Evolutionary conservation across 2,113 vertebrate species (phyloP).

Genomic region (Epinephelus moara): DNA sequence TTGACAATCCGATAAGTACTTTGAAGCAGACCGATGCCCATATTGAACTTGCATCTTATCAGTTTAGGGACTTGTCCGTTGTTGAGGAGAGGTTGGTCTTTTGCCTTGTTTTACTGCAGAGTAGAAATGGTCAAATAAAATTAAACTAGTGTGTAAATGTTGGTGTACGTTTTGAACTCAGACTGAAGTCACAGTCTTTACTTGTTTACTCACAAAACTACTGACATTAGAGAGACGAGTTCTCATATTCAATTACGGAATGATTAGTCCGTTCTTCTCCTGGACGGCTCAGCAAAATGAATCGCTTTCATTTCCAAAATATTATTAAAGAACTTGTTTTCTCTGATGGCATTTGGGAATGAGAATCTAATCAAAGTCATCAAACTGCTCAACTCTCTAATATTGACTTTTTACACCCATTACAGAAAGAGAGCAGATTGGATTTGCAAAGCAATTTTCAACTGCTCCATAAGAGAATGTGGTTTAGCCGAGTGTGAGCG

Average conservation of each 20-base stretch:
- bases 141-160: background rate
- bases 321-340: conserved; percentile 33
- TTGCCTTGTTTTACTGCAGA: background rate
- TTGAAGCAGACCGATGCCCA: background rate
- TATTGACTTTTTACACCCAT: conserved; percentile 29
- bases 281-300: background rate
- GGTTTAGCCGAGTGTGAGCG: conserved; percentile 32
- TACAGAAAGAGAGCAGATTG: conserved; percentile 21
- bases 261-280: conserved; percentile 2
- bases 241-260: background rate
- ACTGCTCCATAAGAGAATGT: conserved; percentile 13
- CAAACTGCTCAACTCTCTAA: conserved; percentile 18
- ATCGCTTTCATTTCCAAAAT: conserved; percentile 41
- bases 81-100: background rate
- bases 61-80: background rate
- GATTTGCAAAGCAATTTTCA: conserved; percentile 41
- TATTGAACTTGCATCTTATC: background rate
- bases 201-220: background rate
- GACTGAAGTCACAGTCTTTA: background rate
- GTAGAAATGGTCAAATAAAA: background rate
- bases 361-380: conserved; percentile 43
- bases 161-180: background rate
- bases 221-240: background rate
- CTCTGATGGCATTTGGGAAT: conserved; percentile 16
- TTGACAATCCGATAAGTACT: background rate